Percentiles rank a stretch among this genome's conserved stretches.
These are phyloP conservation scores for Zapornia atra DNA, from an alignment of 2,113 vertebrate genomes.

Conservation along the genomic window DNA sequence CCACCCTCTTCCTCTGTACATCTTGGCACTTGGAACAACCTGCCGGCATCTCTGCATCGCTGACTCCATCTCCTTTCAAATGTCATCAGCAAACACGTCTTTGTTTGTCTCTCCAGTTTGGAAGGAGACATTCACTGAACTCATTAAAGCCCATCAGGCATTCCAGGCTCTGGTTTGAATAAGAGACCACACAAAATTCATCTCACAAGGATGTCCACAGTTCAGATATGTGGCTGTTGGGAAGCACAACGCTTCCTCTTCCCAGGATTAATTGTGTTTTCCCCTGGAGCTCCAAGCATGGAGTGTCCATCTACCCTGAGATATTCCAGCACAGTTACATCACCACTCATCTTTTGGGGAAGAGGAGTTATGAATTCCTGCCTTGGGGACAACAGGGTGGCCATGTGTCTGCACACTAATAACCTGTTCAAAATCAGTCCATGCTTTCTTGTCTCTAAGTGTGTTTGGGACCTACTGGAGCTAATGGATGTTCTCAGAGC, in stretches of 20 bases:
- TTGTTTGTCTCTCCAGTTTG: not conserved
- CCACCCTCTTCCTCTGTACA: not conserved
- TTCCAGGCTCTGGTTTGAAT: not conserved
- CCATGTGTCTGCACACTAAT: too few relatives aligned
- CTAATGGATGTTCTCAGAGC: not conserved
- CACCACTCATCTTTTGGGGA: not conserved
- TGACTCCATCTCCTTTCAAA: conserved; percentile 24
- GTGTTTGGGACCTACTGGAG: accelerated
- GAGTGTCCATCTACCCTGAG: not conserved
- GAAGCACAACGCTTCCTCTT: not conserved
- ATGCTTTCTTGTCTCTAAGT: accelerated
- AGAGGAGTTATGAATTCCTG: not conserved
- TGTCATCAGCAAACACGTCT: not conserved
- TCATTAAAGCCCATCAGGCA: not conserved
- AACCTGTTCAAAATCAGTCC: too few relatives aligned
- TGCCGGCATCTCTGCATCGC: not conserved
- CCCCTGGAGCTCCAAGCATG: not conserved
- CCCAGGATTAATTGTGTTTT: not conserved
- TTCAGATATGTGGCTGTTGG: not conserved
- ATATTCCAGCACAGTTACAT: not conserved
- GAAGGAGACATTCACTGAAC: not conserved
- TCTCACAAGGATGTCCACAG: not conserved
- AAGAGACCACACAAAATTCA: not conserved
- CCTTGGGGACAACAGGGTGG: too few relatives aligned
- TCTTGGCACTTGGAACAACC: conserved; percentile 11